phyloP scores from a whole-genome alignment of 1,140 invertebrate species.

The Temnothorax curvispinosus region DNA sequence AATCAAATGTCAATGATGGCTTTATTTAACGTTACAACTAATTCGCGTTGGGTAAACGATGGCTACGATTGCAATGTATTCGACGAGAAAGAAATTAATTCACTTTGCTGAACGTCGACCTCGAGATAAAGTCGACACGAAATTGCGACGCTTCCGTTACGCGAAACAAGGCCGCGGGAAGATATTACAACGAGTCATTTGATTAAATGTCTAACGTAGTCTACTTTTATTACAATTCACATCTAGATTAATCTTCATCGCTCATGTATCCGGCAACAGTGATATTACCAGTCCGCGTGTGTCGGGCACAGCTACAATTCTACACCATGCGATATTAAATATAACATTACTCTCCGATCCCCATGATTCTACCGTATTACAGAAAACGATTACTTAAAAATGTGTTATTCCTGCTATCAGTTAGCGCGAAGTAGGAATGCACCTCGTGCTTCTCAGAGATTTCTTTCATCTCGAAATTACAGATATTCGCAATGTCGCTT shows the following conservation, averaged over 20 bases:
- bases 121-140: neutral
- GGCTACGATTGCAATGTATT: neutral
- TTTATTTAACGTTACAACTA: neutral
- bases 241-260: conserved; percentile 43
- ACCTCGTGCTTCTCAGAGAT: conserved; percentile 13
- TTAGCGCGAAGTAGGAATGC: conserved; percentile 31
- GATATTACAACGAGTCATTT: conserved; percentile 36
- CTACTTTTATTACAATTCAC: conserved; percentile 45
- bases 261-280: conserved; percentile 40
- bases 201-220: conserved; percentile 59
- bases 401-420: neutral
- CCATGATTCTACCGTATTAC: conserved; percentile 7
- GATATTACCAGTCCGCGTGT: conserved; percentile 10
- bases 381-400: neutral
- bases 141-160: conserved; percentile 1
- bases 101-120: neutral
- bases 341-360: conserved; percentile 3
- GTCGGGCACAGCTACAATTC: neutral
- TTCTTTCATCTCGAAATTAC: neutral
- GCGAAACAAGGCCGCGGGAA: neutral
- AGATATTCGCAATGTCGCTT: conserved; percentile 3
- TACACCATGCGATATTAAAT: conserved; percentile 37
- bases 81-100: conserved; percentile 2
- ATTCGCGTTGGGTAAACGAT: neutral
- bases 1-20: neutral